Conservation (phyloP, 2,113 vertebrate genomes). For the Steatornis caripensis region DNA sequence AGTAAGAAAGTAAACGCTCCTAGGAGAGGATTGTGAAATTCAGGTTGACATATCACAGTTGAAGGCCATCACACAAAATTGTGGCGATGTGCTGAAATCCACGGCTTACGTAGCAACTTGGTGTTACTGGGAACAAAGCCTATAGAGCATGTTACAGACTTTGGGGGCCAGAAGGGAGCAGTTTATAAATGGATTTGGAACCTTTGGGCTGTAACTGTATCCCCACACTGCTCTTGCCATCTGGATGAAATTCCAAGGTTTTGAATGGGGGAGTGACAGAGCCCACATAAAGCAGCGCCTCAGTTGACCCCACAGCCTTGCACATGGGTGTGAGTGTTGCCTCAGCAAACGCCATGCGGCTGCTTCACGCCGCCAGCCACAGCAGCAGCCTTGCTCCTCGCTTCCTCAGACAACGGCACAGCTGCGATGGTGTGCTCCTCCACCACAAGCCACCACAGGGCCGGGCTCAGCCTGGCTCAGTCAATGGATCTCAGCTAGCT, state of each 20-base stretch:
- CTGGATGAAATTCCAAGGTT: background rate
- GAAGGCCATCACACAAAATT: background rate
- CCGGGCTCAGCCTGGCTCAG: background rate
- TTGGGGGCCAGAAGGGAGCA: background rate
- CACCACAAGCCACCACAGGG: accelerated
- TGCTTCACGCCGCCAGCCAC: accelerated
- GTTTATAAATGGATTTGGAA: background rate
- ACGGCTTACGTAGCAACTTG: background rate
- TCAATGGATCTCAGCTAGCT: background rate
- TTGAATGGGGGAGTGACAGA: background rate
- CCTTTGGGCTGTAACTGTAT: background rate
- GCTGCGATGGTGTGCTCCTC: background rate
- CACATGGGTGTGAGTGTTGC: background rate
- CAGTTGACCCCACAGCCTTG: background rate
- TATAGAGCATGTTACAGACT: background rate
- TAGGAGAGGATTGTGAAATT: background rate
- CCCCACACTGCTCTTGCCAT: background rate
- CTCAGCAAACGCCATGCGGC: background rate
- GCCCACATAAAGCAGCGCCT: background rate
- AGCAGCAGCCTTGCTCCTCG: background rate
- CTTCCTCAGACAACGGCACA: background rate
- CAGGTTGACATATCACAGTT: background rate
- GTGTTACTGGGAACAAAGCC: background rate
- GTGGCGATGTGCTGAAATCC: background rate
- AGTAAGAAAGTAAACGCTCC: background rate